A percentile compares a stretch with the other conserved stretches of the same genome.
Conservation (phyloP, 2,797 vertebrate species). For the Melanotaenia parkinsoni region DNA sequence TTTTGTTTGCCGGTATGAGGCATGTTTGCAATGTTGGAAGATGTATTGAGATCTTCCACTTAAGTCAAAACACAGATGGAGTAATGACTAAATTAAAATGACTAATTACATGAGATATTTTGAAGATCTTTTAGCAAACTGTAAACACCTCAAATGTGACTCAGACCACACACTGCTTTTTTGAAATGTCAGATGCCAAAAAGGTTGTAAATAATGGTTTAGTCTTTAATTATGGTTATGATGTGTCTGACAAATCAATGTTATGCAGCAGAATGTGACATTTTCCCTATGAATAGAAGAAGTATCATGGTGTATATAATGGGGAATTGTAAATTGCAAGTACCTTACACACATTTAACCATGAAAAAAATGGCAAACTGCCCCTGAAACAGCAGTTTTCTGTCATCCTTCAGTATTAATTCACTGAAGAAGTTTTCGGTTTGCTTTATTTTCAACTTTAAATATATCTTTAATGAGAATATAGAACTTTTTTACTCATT, state of each 20-base stretch:
- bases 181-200: neutral
- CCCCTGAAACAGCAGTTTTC: neutral
- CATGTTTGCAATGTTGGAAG: neutral
- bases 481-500: neutral
- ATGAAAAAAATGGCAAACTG: too few species aligned
- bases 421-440: neutral
- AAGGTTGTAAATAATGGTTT: neutral
- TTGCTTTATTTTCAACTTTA: neutral
- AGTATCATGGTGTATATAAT: neutral
- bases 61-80: neutral
- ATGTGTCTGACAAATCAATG: neutral
- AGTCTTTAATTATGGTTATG: neutral
- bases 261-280: neutral
- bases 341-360: neutral
- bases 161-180: neutral
- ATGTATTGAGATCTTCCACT: neutral
- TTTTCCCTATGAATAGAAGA: neutral
- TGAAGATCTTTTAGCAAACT: neutral
- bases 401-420: neutral
- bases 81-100: neutral
- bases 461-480: neutral
- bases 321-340: neutral
- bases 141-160: neutral
- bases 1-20: constrained; percentile 47
- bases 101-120: neutral